These are phyloP conservation scores for Enteromius afrohamiltoni DNA, from an alignment of 2,797 vertebrate species.

Conservation along the genomic window DNA sequence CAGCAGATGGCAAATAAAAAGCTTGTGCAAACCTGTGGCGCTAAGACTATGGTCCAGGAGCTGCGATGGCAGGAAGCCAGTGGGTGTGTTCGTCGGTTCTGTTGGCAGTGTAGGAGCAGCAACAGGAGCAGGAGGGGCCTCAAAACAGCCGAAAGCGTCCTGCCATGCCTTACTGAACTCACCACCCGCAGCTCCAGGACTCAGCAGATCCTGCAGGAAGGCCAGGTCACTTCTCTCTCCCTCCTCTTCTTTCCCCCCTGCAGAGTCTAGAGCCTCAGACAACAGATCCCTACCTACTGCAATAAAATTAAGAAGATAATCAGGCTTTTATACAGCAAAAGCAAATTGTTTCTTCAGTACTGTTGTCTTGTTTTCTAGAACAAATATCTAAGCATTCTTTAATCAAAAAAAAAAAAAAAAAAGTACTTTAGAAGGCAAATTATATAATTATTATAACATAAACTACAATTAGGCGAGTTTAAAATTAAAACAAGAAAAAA, in stretches of 20 bases:
- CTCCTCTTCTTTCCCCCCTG: constrained; percentile 72
- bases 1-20: constrained; percentile 48
- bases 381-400: not conserved
- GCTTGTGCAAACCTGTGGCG: constrained; percentile 69
- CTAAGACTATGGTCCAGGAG: constrained; percentile 86
- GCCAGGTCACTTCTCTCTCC: constrained; percentile 80
- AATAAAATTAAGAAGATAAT: not conserved
- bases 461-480: not conserved
- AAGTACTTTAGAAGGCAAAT: not conserved
- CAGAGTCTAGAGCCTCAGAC: constrained; percentile 47
- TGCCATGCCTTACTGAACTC: constrained; percentile 78
- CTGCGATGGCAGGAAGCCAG: constrained; percentile 85
- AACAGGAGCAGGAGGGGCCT: constrained; percentile 48
- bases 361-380: not conserved
- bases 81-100: constrained; percentile 32
- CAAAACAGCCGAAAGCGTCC: constrained; percentile 74
- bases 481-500: not conserved
- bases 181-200: constrained; percentile 68
- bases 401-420: not conserved
- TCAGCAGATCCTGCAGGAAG: constrained; percentile 82
- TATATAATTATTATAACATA: too few species aligned
- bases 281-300: constrained; percentile 62
- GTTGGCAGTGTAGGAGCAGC: constrained; percentile 18
- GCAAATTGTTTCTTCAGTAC: not conserved
- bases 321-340: not conserved